phyloP scores from a whole-genome alignment of 1,140 invertebrate species.

The Aleiodes sp. region DNA sequence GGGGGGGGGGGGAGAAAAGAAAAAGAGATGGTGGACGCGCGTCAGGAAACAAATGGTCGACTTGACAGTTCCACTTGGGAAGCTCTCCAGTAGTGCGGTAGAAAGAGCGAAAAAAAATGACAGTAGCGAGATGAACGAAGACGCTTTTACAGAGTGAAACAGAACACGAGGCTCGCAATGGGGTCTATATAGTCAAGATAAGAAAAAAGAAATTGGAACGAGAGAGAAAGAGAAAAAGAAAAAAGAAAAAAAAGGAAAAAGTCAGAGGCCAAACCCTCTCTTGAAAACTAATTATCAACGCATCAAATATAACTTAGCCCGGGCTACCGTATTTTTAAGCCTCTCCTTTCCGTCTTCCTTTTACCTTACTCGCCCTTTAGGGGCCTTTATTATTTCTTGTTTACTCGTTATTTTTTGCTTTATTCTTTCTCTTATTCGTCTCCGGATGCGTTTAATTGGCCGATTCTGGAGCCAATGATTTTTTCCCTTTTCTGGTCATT shows the following conservation, averaged over 20 bases:
- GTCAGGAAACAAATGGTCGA: slow-evolving; percentile 50
- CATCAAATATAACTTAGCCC: slow-evolving; percentile 66
- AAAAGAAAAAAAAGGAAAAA: slow-evolving; percentile 27
- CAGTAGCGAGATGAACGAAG: slow-evolving; percentile 7
- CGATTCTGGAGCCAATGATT: slow-evolving; percentile 10
- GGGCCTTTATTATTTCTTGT: slow-evolving; percentile 37
- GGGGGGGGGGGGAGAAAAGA: background rate
- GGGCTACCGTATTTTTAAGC: slow-evolving; percentile 61
- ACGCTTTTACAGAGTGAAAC: slow-evolving; percentile 22
- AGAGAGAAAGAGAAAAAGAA: slow-evolving; percentile 8
- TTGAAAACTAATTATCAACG: slow-evolving; percentile 65
- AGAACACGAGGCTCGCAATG: background rate
- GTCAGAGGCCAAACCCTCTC: slow-evolving; percentile 39
- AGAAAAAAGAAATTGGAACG: slow-evolving; percentile 30
- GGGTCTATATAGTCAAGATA: slow-evolving; percentile 23
- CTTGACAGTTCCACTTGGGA: slow-evolving; percentile 45
- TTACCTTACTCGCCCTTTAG: slow-evolving; percentile 14
- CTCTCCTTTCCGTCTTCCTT: slow-evolving; percentile 23
- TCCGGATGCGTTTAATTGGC: slow-evolving; percentile 17
- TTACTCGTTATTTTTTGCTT: slow-evolving; percentile 2
- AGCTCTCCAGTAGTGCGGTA: background rate
- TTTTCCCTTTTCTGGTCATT: background rate
- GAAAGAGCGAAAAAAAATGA: background rate
- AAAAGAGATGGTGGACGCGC: slow-evolving; percentile 24
- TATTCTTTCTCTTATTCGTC: background rate